Evolutionary conservation across 2,797 vertebrate species (phyloP).

Genomic region (Ctenopoma kingsleyae): DNA sequence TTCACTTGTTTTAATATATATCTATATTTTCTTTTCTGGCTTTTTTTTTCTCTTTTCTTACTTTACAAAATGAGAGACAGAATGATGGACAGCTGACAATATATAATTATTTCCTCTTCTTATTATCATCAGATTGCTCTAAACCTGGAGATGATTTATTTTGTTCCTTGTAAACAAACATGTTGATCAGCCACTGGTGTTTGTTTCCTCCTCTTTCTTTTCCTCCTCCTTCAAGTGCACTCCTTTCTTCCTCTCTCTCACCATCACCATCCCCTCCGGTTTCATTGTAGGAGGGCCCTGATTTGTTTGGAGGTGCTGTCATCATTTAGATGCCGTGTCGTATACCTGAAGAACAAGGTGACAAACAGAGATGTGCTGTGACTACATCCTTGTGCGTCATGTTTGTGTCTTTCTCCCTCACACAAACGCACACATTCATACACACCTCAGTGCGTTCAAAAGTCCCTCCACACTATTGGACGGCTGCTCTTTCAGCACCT

Average conservation of each 20-base stretch:
- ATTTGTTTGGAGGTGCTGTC: conserved; percentile 96
- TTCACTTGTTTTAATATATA: conserved; percentile 83
- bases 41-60: conserved; percentile 79
- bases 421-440: not conserved
- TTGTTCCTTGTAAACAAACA: conserved; percentile 73
- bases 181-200: conserved; percentile 67
- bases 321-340: conserved; percentile 92
- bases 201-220: conserved; percentile 61
- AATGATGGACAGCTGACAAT: conserved; percentile 89
- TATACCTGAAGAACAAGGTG: conserved; percentile 84
- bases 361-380: not conserved
- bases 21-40: conserved; percentile 82
- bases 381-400: too few species aligned
- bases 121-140: conserved; percentile 73
- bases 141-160: conserved; percentile 78
- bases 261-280: conserved; percentile 6
- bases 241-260: conserved; percentile 38
- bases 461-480: conserved; percentile 93
- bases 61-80: conserved; percentile 90
- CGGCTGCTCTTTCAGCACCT: conserved; percentile 93
- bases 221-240: conserved; percentile 61
- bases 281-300: conserved; percentile 91
- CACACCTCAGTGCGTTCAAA: conserved; percentile 92
- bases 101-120: conserved; percentile 84
- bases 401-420: not conserved